Base-by-base conservation (phyloP, 2,797 vertebrate species). In the Microctenopoma stevenorrisi region DNA sequence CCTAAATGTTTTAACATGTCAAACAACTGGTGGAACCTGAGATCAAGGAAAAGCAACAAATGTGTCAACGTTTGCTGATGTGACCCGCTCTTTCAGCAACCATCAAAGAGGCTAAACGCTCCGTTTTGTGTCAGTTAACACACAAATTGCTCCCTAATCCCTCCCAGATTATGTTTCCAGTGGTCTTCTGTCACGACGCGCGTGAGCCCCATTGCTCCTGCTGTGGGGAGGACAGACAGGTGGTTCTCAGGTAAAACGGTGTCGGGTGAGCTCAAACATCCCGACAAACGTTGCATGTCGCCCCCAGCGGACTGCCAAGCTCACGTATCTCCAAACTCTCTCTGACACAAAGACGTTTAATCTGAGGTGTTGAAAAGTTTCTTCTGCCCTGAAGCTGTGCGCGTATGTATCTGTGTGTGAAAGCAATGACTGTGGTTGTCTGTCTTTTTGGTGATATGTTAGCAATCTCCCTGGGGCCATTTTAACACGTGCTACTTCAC, bases 71-170 rank as follows among this genome's bases (percentile, higher is more conserved):
- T 4, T 6, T 30, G 28, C 58, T 47, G 12, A 55, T 49, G 51
- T 70, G 40, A 78, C 57, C 64, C 62, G 42, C 54, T 35, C 25
- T 49, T 68, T 80, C 72, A 80, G 67, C 49, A 67, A 48, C 38
- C 75, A 82, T 88, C 57, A 86, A 65, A 79, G 60, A 72, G 49
- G 47, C 54, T 0, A 58, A 81, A 22, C 50, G 7, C 30, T 77
- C 28, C 53, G 65, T 70, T 85, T 81, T 86, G 72, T 85, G 68
- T 83, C 88, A 85, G 77, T 86, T 77, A 84, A 66, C 71, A 5
- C 88, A 92, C 90, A 92, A 93, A 93, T 93, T 91, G 90, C 80
- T 80, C 83, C 15, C 70, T 83, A 83, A 92, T 90, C 83, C 83
- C 82, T 79, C 55, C 53, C 63, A 87, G 68, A 85, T 89, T 88